Percentiles rank a stretch among this genome's conserved stretches.
Conservation (phyloP, 1,140 invertebrate species). For the Drepana arcuata region DNA sequence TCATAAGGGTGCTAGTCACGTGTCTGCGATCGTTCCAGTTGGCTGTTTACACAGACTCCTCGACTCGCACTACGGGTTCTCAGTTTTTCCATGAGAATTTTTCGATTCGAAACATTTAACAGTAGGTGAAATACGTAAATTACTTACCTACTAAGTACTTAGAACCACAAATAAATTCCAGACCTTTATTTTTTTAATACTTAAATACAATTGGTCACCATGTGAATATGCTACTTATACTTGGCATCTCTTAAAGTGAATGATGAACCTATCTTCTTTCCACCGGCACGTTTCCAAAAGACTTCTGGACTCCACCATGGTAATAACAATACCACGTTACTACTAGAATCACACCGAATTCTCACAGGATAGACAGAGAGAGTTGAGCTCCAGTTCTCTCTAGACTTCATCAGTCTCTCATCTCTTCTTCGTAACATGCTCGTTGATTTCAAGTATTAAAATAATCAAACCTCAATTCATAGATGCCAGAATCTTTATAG, state of each 20-base stretch:
- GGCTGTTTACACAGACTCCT: constrained; percentile 26
- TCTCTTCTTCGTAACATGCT: neutral
- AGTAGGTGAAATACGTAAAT: constrained; percentile 1
- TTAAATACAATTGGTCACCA: neutral
- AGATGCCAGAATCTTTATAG: no score
- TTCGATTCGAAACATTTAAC: no score
- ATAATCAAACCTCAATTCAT: neutral
- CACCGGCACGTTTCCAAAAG: no score
- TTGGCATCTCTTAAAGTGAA: no score
- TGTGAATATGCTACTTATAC: no score
- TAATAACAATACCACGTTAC: no score
- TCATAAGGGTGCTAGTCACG: constrained; percentile 31
- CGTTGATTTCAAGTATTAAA: neutral
- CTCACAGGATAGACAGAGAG: neutral
- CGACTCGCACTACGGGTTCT: constrained; percentile 8
- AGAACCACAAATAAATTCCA: neutral
- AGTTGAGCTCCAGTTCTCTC: neutral
- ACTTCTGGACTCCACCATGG: no score
- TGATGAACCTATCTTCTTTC: no score
- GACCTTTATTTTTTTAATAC: neutral
- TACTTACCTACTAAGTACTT: neutral
- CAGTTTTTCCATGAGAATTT: no score
- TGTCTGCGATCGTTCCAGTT: constrained; percentile 17
- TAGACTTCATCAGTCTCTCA: neutral
- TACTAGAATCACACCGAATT: neutral